Evolutionary conservation across 2,113 vertebrate genomes (phyloP).

Genomic region (Myiopsitta monachus): DNA sequence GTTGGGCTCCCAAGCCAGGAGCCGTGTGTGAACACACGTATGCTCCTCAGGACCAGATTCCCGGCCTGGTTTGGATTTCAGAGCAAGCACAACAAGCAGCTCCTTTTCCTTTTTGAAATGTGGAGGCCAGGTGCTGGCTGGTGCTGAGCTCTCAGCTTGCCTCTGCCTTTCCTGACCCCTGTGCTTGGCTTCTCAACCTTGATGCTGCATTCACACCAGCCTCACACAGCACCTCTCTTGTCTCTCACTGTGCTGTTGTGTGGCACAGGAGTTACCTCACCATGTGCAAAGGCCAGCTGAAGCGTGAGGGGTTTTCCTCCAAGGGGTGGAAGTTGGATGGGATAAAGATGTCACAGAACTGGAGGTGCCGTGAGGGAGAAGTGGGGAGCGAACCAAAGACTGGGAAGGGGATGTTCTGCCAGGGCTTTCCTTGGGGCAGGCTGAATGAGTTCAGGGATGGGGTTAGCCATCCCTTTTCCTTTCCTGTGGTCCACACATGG

Average conservation of each 20-base stretch:
- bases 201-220: neutral
- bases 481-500: neutral
- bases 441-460: neutral
- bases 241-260: neutral
- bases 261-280: no score
- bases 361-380: neutral
- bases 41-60: neutral
- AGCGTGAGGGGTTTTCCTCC: neutral
- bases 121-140: neutral
- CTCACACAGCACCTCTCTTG: rapidly evolving
- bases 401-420: neutral
- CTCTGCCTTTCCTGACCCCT: neutral
- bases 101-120: neutral
- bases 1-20: rapidly evolving
- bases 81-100: neutral
- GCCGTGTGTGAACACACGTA: neutral
- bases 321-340: neutral
- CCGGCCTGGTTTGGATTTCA: neutral
- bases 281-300: neutral
- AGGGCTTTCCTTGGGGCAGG: neutral
- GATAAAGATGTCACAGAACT: neutral
- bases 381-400: neutral
- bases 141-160: neutral
- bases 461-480: neutral
- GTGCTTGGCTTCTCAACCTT: constrained; percentile 16